These are phyloP conservation scores for Phyllopteryx taeniolatus DNA, from an alignment of 2,113 vertebrate species.

Conservation along the genomic window DNA sequence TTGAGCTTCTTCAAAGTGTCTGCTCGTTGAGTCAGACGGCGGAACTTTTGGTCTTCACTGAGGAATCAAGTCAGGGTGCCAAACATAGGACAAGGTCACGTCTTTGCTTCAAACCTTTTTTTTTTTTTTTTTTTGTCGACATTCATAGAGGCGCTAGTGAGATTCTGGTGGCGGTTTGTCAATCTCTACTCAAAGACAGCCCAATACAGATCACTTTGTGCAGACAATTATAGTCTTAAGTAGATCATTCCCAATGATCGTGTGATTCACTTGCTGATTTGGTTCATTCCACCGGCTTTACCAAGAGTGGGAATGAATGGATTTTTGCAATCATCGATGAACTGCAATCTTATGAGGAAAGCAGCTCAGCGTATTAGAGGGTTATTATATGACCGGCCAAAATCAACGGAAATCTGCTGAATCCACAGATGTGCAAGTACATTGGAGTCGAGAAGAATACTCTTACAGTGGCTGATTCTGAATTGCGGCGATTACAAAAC, in stretches of 20 bases:
- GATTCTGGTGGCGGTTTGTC: neutral
- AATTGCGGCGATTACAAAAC: slow-evolving; percentile 16
- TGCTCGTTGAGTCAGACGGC: slow-evolving; percentile 23
- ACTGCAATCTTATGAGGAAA: slow-evolving; percentile 6
- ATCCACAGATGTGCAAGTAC: slow-evolving; percentile 14
- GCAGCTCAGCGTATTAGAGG: neutral
- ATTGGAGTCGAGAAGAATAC: neutral
- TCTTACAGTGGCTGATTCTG: slow-evolving; percentile 13
- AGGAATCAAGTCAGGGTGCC: slow-evolving; percentile 10
- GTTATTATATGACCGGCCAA: slow-evolving; percentile 5
- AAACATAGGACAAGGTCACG: slow-evolving; percentile 23
- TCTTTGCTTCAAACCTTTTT: neutral
- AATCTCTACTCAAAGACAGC: neutral
- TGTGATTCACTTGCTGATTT: neutral
- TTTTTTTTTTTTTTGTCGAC: neutral
- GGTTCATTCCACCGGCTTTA: neutral
- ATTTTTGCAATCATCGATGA: slow-evolving; percentile 11
- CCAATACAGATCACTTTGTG: neutral
- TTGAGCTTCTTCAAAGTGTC: slow-evolving; percentile 25
- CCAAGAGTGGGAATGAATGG: neutral
- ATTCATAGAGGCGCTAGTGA: neutral
- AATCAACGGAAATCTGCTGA: slow-evolving; percentile 8
- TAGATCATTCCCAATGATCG: neutral
- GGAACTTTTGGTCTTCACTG: neutral
- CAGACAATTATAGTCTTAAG: neutral